Evolutionary conservation across 2,888 invertebrate species (phyloP), one percentile per base, ranked within the genome.

Genomic region (Protonemura montana): DNA sequence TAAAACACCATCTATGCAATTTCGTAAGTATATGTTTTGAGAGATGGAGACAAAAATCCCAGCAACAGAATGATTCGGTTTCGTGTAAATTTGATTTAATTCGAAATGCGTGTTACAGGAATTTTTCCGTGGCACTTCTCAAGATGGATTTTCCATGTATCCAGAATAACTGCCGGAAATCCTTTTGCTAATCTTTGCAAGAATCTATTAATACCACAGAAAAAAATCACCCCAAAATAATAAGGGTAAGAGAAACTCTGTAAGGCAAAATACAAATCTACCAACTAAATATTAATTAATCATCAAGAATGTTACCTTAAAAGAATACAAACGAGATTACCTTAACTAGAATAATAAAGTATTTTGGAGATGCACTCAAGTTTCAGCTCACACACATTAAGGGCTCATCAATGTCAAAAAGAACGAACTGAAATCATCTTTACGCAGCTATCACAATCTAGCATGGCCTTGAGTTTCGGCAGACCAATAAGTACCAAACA

Each of bases 61-160:
- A 59, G 7, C 21, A 2, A 59, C 41, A 41, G 13, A 59, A 59
- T 21, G 16, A 59, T 21, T 59, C 10, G 26, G 78, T 13, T 85
- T 87, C 87, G 85, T 35, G 87, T 86, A 86, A 87, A 87, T 87
- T 87, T 87, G 87, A 85, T 87, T 87, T 59, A 59, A 59, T 59
- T 86, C 81, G 78, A 87, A 86, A 86, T 87, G 87, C 59, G 21
- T 85, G 42, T 85, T 87, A 87, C 87, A 87, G 86, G 83, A 85
- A 82, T 59, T 82, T 82, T 76, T 81, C 80, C 76, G 21, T 5
- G 26, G 28, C 77, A 26, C 82, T 76, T 80, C 26, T 81, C 26
- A 81, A 28, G 28, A 26, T 6, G 27, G 84, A 87, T 85, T 85
- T 85, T 85, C 85, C 86, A 86, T 85, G 82, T 81, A 86, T 82